Percentiles rank a stretch among this genome's conserved stretches.
These are phyloP conservation scores for Drosophila subobscura DNA, from an alignment of 1,140 invertebrate genomes.

Conservation along the genomic window DNA sequence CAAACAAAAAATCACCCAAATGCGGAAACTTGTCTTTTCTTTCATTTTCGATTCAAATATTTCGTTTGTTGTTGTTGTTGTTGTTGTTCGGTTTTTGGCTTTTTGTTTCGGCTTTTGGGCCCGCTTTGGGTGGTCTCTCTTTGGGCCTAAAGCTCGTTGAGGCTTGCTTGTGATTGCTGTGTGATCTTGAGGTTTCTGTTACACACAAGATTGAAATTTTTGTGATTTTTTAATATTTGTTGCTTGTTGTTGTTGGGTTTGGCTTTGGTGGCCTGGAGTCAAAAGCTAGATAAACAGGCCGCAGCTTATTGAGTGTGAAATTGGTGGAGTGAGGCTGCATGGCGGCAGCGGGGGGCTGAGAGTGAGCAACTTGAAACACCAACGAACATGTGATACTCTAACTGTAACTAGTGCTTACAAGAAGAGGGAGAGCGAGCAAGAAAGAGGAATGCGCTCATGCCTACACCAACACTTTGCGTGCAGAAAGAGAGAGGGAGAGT, in stretches of 20 bases:
- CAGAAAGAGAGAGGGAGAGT: too few relatives aligned
- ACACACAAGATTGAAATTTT: constrained; percentile 54
- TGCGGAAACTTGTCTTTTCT: constrained; percentile 78
- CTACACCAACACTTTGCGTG: too few relatives aligned
- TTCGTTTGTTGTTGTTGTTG: constrained; percentile 16
- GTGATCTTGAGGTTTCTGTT: constrained; percentile 59
- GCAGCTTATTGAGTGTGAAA: constrained; percentile 55
- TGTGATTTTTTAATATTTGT: constrained; percentile 39
- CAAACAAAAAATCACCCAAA: constrained; percentile 59
- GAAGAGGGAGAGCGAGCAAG: not conserved
- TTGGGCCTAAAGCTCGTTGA: constrained; percentile 53
- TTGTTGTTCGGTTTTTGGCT: constrained; percentile 9
- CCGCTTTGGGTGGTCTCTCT: constrained; percentile 52
- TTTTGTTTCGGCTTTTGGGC: constrained; percentile 27
- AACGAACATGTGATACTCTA: constrained; percentile 1
- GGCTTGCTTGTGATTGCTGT: constrained; percentile 36
- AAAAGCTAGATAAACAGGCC: constrained; percentile 38
- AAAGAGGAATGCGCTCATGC: too few relatives aligned
- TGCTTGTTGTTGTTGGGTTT: not conserved
- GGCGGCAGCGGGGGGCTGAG: not conserved
- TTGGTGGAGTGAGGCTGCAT: constrained; percentile 31
- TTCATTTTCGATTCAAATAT: constrained; percentile 30
- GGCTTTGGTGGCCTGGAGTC: not conserved
- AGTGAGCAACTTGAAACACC: too few relatives aligned
- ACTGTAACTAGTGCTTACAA: not conserved